Evolutionary conservation across 2,797 vertebrate species (phyloP), one percentile per base, ranked within the genome.

Genomic region (Hephaestus fuliginosus): DNA sequence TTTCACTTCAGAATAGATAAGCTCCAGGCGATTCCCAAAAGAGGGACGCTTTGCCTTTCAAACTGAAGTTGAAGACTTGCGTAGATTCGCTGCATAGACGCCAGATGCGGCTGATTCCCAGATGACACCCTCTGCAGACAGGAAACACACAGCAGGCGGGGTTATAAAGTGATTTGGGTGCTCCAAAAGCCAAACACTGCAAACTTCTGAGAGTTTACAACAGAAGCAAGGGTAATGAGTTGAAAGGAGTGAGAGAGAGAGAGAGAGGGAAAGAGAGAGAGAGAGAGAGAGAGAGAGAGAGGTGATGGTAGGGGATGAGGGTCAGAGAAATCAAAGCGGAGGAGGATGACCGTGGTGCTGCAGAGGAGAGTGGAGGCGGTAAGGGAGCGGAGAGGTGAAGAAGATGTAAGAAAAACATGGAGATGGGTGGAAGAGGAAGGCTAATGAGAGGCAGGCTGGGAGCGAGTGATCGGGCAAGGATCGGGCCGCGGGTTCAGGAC

Each of bases 131-230:
- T 1, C 74, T 70, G 72, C 53, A 70, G 67, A 84, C 39, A 57
- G 64, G 62, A 69, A 76, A 53, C 64, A 55, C 43, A 33, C 74
- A 66, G 81, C 62, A 83, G 73, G 66, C 57, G 61, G 39, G 43
- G 48, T 74, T 68, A 74, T 61, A 48, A 82, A 82, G 62, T 74
- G 65, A 75, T 82, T 20, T 76, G 36, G 51, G 13, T 22, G 20
- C 68, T 74, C 68, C 49, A 44, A 60, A 86, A 91, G 80, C 67
- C 84, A 90, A 87, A 83, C 72, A 80, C 74, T 69, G 66, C 51
- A 65, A 84, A 89, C 74, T 73, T 83, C 49, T 15, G 44, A 57
- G 55, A 82, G 76, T 84, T 87, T 71, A 70, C 51, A 78, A 86
- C 30, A n/a, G 49, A 72, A 51, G 76, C 9, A 36, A 25, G 8